Base-by-base conservation (phyloP, 2,113 vertebrate species). In the Chauna torquata region DNA sequence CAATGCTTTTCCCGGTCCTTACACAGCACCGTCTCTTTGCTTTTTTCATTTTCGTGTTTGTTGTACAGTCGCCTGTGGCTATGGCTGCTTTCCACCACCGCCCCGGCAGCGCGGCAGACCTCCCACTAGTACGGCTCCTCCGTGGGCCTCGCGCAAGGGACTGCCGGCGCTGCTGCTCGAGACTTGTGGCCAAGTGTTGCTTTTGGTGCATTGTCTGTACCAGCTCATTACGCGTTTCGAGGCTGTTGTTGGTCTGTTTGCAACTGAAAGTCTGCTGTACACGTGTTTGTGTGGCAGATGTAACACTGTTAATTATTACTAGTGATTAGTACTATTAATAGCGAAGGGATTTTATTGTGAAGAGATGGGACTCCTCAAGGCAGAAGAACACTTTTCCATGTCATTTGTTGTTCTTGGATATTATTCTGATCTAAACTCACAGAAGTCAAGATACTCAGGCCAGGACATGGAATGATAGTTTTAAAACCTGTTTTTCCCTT, bases 1-100 rank as follows among this genome's bases (percentile, higher is more conserved):
- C 95, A 96, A 88, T 90, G 96, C 85, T 86, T 94, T 96, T 96
- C 96, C 96, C 45, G 24, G 92, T 95, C 87, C 90, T 86, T n/a
- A 11, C 0, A 16, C 86, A 34, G 77, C 12, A 0, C 66, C 0
- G 62, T 59, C 79, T 77, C 91, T 59, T 72, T 32, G 70, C 42
- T 94, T 69, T 79, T 76, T 22, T 87, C 27, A 0, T 30, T 36
- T 54, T 45, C 12, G 0, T 14, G 45, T 65, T 55, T 8, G 24
- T 24, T n/a, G 85, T 30, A 72, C 69, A 20, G 55, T 71, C 4
- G 28, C 45, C 84, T 58, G 36, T 57, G 87, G 57, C 81, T 66
- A 24, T 16, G 86, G 50, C 91, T 78, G 66, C 75, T 79, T 72
- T 83, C 61, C 65, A 52, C 44, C 17, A 1, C 71, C 3, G 3